Evolutionary conservation across 2,797 vertebrate genomes (phyloP).

Genomic region (Helicolenus hilgendorfi): DNA sequence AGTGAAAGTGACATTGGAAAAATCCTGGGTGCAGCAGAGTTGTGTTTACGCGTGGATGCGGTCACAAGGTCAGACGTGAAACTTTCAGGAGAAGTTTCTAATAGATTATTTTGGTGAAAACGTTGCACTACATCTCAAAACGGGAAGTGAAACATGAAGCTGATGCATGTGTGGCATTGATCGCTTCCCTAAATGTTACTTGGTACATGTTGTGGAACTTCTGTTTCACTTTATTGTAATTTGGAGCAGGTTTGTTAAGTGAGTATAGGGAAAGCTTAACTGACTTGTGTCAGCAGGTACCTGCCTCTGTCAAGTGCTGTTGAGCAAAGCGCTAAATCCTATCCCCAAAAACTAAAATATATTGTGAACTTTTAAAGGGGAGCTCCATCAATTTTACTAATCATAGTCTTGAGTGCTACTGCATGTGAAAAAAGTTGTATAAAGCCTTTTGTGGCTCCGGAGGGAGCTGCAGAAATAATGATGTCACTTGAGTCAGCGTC

Average conservation of each 20-base stretch:
- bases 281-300: neutral
- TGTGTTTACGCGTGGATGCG: neutral
- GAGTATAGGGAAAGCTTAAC: neutral
- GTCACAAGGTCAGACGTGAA: neutral
- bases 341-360: neutral
- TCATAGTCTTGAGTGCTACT: neutral
- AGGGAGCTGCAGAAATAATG: neutral
- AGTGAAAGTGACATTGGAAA: neutral
- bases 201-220: neutral
- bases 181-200: neutral
- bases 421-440: neutral
- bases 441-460: neutral
- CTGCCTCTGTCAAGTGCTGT: neutral
- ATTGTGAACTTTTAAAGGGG: neutral
- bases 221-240: neutral
- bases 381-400: neutral
- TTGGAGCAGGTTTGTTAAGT: neutral
- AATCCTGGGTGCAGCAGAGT: neutral
- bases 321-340: neutral
- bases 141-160: conserved; percentile 51
- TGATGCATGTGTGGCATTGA: neutral
- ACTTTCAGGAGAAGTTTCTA: conserved; percentile 10
- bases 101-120: neutral
- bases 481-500: neutral
- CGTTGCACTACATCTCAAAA: neutral